These are phyloP conservation scores for Pangasius sanitwongsei DNA, from an alignment of 2,797 vertebrate species.

Conservation along the genomic window DNA sequence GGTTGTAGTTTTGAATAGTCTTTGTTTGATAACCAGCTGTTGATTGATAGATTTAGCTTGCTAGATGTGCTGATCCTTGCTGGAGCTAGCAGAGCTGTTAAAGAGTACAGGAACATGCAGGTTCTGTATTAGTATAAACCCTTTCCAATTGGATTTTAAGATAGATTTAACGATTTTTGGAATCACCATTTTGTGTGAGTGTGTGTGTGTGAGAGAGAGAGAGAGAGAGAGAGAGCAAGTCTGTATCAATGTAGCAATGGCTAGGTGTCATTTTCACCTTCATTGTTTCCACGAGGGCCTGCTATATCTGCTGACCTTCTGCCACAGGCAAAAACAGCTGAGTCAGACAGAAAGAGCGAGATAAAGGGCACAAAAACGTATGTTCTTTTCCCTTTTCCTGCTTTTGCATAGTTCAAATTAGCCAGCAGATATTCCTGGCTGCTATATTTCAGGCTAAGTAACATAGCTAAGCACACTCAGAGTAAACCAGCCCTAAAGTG, in stretches of 20 bases:
- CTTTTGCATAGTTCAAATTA: not conserved
- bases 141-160: not conserved
- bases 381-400: not conserved
- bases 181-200: no score
- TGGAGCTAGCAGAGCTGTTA: not conserved
- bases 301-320: slow-evolving; percentile 60
- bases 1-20: not conserved
- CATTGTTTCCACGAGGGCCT: slow-evolving; percentile 53
- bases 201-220: not conserved
- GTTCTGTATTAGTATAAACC: not conserved
- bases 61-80: not conserved
- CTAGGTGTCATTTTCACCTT: slow-evolving; percentile 68
- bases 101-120: not conserved
- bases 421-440: not conserved
- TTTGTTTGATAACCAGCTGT: not conserved
- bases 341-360: slow-evolving; percentile 65
- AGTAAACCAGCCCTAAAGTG: slow-evolving; percentile 23
- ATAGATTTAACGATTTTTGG: not conserved
- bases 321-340: slow-evolving; percentile 66
- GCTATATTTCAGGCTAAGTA: not conserved
- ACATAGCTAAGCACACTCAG: slow-evolving; percentile 20
- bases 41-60: not conserved
- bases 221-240: not conserved
- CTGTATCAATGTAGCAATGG: slow-evolving; percentile 8
- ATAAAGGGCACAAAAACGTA: slow-evolving; percentile 44